Conservation (phyloP, 2,113 vertebrate genomes). For the Hippoglossus stenolepis region DNA sequence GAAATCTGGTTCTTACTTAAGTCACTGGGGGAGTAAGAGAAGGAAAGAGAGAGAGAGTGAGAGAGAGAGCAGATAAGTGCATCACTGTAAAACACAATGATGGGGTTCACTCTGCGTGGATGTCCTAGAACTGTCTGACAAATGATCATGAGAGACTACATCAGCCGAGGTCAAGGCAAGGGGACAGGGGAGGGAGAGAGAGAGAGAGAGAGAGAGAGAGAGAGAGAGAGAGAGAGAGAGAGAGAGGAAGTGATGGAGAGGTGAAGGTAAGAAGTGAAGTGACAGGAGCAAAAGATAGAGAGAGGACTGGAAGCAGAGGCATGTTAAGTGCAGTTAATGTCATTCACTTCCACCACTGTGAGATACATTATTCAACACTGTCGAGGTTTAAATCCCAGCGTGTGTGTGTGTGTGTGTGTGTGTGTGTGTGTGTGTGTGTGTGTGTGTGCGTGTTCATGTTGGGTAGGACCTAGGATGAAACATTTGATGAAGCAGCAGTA, state of each 20-base stretch:
- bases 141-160: constrained; percentile 62
- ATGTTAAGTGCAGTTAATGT: constrained; percentile 62
- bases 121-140: constrained; percentile 67
- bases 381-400: constrained; percentile 29
- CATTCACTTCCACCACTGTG: constrained; percentile 48
- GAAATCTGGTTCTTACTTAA: constrained; percentile 99
- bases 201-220: constrained; percentile 13
- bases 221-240: constrained; percentile 28
- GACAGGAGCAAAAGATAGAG: constrained; percentile 15
- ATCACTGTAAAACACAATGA: constrained; percentile 57
- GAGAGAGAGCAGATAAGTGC: constrained; percentile 11
- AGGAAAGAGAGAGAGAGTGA: background rate
- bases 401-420: constrained; percentile 14
- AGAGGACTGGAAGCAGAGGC: constrained; percentile 15
- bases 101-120: constrained; percentile 50
- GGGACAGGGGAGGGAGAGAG: constrained; percentile 27
- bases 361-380: constrained; percentile 64
- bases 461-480: background rate
- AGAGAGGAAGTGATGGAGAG: constrained; percentile 3
- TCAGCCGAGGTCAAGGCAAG: constrained; percentile 68
- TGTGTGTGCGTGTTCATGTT: background rate
- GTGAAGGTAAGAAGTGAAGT: constrained; percentile 12
- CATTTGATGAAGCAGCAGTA: too few species aligned
- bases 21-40: constrained; percentile 85
- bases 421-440: constrained; percentile 8